phyloP scores from a whole-genome alignment of 1,140 invertebrate species.

The Ceratosolen solmsi region DNA sequence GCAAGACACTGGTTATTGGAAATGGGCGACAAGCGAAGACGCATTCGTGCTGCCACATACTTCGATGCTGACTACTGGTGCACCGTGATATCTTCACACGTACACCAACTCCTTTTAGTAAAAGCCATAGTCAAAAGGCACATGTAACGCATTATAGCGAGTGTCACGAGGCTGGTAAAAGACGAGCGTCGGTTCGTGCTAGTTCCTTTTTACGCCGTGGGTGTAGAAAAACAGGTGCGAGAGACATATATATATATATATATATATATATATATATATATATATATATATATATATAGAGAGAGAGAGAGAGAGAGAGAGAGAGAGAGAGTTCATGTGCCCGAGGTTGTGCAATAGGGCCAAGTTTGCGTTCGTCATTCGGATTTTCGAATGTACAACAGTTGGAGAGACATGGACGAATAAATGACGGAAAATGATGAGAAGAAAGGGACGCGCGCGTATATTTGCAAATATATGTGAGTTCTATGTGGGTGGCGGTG shows the following conservation, averaged over 20 bases:
- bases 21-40: neutral
- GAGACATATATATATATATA: too few relatives aligned
- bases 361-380: neutral
- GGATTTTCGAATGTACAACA: neutral
- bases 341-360: neutral
- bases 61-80: neutral
- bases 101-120: neutral
- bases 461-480: neutral
- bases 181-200: neutral
- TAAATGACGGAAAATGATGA: constrained; percentile 22
- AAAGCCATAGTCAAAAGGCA: neutral
- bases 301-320: neutral
- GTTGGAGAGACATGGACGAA: neutral
- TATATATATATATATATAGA: too few relatives aligned
- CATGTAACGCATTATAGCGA: neutral
- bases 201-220: neutral
- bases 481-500: neutral
- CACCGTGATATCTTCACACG: neutral
- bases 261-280: too few relatives aligned
- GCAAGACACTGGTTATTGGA: too few relatives aligned
- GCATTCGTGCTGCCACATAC: neutral
- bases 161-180: neutral
- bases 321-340: neutral
- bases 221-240: too few relatives aligned
- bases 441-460: neutral